Percentiles rank a stretch among this genome's conserved stretches.
These are phyloP conservation scores for Heterohyrax brucei DNA, from an alignment of 2,797 vertebrate genomes.

Conservation along the genomic window DNA sequence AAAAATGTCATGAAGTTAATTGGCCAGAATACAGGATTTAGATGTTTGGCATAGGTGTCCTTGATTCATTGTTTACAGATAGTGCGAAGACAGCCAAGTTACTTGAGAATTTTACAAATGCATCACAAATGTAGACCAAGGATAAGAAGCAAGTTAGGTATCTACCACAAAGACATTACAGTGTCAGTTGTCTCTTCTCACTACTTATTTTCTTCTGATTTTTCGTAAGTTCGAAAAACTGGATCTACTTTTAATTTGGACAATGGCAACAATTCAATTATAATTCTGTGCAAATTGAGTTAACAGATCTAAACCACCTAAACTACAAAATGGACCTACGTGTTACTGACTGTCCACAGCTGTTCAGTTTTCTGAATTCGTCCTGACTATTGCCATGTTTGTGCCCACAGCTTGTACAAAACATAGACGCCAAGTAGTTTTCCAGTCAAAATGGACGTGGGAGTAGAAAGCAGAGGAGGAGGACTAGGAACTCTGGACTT, in stretches of 20 bases:
- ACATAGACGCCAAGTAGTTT: neutral
- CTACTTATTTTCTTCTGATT: neutral
- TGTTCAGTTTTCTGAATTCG: neutral
- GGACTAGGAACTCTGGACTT: neutral
- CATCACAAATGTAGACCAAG: neutral
- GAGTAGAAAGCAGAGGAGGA: neutral
- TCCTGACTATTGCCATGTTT: neutral
- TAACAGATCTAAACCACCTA: neutral
- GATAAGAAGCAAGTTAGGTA: neutral
- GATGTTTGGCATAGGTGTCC: neutral
- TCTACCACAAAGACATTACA: neutral
- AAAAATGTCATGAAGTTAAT: neutral
- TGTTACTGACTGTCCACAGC: neutral
- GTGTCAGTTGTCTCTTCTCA: neutral
- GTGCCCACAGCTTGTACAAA: neutral
- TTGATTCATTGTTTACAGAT: neutral
- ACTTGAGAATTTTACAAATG: neutral
- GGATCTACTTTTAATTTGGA: neutral
- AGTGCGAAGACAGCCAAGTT: neutral
- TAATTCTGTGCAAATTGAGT: neutral
- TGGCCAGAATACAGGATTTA: neutral
- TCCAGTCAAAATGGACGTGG: neutral
- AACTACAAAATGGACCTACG: neutral
- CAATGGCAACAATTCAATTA: neutral
- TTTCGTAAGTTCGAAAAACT: neutral